Evolutionary conservation across 2,113 vertebrate species (phyloP), one percentile per base, ranked within the genome.

Genomic region (Hippocampus zosterae): DNA sequence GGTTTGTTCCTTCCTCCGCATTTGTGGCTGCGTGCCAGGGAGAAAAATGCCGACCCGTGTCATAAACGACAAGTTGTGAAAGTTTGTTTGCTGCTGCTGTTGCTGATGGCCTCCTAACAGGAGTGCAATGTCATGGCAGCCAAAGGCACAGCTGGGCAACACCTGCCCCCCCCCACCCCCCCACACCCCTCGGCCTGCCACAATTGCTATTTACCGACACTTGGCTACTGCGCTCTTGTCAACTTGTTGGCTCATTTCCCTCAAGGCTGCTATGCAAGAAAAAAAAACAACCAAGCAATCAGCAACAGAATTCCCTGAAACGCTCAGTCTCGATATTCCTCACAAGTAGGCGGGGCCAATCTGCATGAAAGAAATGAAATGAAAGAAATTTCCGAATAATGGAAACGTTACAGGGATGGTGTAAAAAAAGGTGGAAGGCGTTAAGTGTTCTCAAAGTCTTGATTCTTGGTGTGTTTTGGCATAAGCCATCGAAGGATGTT

Each of bases 11-110:
- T 33, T 33, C 7, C 57, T 33, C 27, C 70, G 72, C 70, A 71
- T 68, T 62, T 50, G 74, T 85, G 86, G 88, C 72, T 37, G 80
- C 68, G 27, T 3, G 81, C 84, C 79, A 80, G 63, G 50, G 72
- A 27, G 72, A 76, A 84, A 87, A 85, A 86, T 83, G 87, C 87
- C 88, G 86, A 88, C 82, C 84, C 71, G 79, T 68, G 80, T 84
- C 69, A 66, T 89, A 87, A 88, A 88, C 86, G 81, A 72, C 74
- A 84, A 79, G 82, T 83, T 86, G 89, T 86, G 85, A 87, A 87
- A 88, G 84, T 88, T 84, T 75, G 82, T 77, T 79, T 80, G 82
- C 72, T 84, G 84, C 79, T 81, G 88, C 77, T 81, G 79, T 33
- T 19, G 6, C 57, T 60, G 57, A 60, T 85, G 81, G 84, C 79